Conservation (phyloP, 2,888 invertebrate species). For the Eupithecia dodoneata region DNA sequence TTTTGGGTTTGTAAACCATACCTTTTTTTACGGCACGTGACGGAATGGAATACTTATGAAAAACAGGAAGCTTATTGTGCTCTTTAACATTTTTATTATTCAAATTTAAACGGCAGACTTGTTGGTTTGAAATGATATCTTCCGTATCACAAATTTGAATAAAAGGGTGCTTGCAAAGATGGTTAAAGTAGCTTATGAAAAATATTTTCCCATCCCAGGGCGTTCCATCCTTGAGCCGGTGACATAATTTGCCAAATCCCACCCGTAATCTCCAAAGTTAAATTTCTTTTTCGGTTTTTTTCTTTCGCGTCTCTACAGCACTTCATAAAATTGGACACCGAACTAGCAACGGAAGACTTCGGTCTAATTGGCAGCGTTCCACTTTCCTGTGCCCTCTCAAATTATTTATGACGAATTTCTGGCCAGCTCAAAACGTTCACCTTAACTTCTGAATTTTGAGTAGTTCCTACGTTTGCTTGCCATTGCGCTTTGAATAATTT, state of each 20-base stretch:
- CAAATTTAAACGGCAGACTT: slow-evolving; percentile 6
- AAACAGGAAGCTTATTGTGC: slow-evolving; percentile 42
- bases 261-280: slow-evolving; percentile 42
- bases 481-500: slow-evolving; percentile 21
- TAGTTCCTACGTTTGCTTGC: slow-evolving; percentile 19
- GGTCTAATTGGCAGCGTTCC: slow-evolving; percentile 61
- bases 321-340: slow-evolving; percentile 50
- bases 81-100: slow-evolving; percentile 34
- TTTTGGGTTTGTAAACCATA: slow-evolving; percentile 58
- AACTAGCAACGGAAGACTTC: slow-evolving; percentile 50
- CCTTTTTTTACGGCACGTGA: slow-evolving; percentile 58
- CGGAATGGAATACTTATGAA: slow-evolving; percentile 62
- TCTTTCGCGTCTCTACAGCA: slow-evolving; percentile 46
- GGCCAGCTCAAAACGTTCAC: slow-evolving; percentile 35
- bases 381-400: slow-evolving; percentile 53
- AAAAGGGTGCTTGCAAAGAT: slow-evolving; percentile 8
- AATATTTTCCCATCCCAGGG: slow-evolving; percentile 6
- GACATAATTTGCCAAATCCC: slow-evolving; percentile 40
- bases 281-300: slow-evolving; percentile 45
- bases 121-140: slow-evolving; percentile 9
- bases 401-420: slow-evolving; percentile 58
- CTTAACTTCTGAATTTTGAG: slow-evolving; percentile 38
- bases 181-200: background rate
- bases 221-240: slow-evolving; percentile 18
- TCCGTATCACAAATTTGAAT: slow-evolving; percentile 9